Evolutionary conservation across 2,797 vertebrate genomes (phyloP).

Genomic region (Strix occidentalis): DNA sequence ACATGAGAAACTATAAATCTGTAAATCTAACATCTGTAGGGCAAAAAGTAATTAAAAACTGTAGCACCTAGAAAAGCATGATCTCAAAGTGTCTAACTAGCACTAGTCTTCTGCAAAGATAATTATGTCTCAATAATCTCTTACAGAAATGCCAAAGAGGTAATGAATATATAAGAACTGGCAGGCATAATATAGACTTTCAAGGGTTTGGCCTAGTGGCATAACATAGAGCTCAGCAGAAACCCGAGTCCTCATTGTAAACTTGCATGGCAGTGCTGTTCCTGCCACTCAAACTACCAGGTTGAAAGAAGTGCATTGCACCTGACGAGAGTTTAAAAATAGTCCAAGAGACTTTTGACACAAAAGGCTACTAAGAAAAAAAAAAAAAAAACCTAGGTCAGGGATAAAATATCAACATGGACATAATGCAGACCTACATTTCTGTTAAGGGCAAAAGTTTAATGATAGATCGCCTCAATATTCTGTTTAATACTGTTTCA

Average conservation of each 20-base stretch:
- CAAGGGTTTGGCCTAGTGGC: not conserved
- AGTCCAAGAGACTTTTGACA: not conserved
- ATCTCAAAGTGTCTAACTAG: not conserved
- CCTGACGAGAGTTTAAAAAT: not conserved
- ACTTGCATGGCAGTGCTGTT: not conserved
- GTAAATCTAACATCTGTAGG: not conserved
- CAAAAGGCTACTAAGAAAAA: not conserved
- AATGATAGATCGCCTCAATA: not conserved
- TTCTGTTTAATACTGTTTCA: not conserved
- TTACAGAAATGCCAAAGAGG: not conserved
- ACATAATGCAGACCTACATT: not conserved
- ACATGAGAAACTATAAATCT: not conserved
- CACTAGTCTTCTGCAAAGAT: not conserved
- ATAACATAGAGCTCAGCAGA: not conserved
- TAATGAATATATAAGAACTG: not conserved
- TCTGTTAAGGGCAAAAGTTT: not conserved
- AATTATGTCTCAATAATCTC: not conserved
- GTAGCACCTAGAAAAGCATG: not conserved
- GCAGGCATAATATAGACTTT: not conserved
- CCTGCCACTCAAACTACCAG: not conserved
- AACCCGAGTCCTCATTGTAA: not conserved
- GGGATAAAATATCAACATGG: not conserved
- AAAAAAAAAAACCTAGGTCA: not conserved
- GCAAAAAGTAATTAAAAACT: not conserved
- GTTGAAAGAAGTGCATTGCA: not conserved